Base-by-base conservation (phyloP, 2,888 invertebrate genomes). In the Diarsia rubi region DNA sequence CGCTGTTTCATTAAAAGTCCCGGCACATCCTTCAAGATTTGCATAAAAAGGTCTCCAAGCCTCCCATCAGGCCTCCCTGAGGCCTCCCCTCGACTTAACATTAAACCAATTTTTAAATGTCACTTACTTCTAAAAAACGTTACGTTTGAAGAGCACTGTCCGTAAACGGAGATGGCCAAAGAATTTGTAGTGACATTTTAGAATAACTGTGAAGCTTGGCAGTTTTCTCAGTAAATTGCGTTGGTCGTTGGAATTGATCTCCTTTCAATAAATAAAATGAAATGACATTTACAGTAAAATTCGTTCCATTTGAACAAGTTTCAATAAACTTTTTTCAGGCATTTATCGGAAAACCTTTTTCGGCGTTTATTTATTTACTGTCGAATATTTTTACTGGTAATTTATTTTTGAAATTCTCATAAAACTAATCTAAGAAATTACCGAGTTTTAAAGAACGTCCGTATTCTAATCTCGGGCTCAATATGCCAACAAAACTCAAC, bases 21-120 rank as follows among this genome's bases (percentile, higher is more conserved):
- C 89, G 89, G 94, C 96, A 95, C 95, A 95, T 95, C 94, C 91
- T 94, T 93, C 91, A 92, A 93, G 94, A 96, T 96, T 95, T 95
- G 90, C 95, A 96, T 95, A 95, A 96, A 95, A 95, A 94, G 94
- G 94, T 93, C 92, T 91, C 87, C 85, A 86, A 91, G 91, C 90
- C 86, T 85, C 71, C 79, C 82, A 21, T 24, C 42, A 87, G 91
- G 90, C 90, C 86, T 86, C 69, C 80, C 82, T 79, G 86, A 79
- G 78, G 73, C 78, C 85, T 88, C 84, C 90, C 84, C 87, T 89
- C 88, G 85, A 87, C 89, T 91, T 86, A 91, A 92, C 91, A 91
- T 91, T 93, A 91, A 92, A 93, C 92, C 89, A 91, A 92, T 93
- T 93, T 94, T 93, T 93, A 90, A 92, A 92, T 89, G 91, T 92